phyloP scores from a whole-genome alignment of 2,888 invertebrate genomes.

The Atrina japonica region DNA sequence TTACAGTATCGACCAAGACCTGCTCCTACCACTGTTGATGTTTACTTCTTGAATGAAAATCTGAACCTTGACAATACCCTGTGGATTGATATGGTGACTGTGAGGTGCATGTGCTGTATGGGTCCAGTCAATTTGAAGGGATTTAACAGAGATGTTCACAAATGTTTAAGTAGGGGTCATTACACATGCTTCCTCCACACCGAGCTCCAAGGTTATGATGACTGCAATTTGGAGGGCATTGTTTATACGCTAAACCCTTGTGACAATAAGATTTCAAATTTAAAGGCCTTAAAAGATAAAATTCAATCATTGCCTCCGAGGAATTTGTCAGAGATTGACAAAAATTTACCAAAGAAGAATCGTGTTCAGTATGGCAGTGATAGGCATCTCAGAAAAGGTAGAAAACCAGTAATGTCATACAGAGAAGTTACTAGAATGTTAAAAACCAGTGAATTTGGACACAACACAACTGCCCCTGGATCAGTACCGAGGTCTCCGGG shows the following conservation, averaged over 20 bases:
- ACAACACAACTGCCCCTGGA: too few species aligned
- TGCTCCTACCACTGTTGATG: conserved; percentile 29
- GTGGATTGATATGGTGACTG: conserved; percentile 40
- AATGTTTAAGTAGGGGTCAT: conserved; percentile 24
- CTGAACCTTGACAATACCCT: conserved; percentile 33
- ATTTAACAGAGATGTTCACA: conserved; percentile 11
- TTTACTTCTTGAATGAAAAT: conserved; percentile 23
- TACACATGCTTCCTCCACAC: conserved; percentile 14
- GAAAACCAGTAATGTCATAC: background rate
- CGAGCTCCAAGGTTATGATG: conserved; percentile 26
- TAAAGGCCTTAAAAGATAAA: conserved; percentile 1
- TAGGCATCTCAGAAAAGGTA: too few species aligned
- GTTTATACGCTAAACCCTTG: conserved; percentile 39
- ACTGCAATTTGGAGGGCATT: conserved; percentile 17
- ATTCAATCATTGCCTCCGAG: background rate
- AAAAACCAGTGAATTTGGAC: too few species aligned
- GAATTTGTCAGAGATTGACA: background rate
- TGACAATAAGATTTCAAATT: conserved; percentile 31
- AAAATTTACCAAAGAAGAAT: background rate
- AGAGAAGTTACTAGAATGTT: background rate
- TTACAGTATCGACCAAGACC: conserved; percentile 33
- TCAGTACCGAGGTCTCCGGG: too few species aligned
- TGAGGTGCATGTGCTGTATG: conserved; percentile 42
- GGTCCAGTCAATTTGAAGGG: conserved; percentile 12
- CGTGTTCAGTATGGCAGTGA: background rate